Evolutionary conservation across 2,888 invertebrate genomes (phyloP).

Genomic region (Andrena minutula): DNA sequence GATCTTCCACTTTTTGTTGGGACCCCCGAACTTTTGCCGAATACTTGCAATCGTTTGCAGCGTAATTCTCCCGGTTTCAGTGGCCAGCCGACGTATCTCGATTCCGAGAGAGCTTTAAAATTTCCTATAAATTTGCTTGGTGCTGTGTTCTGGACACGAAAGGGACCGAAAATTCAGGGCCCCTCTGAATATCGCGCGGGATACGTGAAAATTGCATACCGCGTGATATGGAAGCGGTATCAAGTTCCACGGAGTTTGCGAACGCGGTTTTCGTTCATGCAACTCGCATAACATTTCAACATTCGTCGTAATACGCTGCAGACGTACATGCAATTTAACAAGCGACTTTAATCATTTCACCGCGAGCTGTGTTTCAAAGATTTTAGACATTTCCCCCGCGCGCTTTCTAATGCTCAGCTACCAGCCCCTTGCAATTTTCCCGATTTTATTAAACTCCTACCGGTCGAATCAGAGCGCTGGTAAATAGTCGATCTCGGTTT

Average conservation of each 20-base stretch:
- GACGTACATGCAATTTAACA: neutral
- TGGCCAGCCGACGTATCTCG: neutral
- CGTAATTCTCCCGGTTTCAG: neutral
- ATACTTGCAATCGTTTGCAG: neutral
- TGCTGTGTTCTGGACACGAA: too few relatives aligned
- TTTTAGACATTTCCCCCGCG: neutral
- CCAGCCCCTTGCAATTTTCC: neutral
- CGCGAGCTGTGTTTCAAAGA: neutral
- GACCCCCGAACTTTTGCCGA: neutral
- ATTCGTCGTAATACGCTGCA: neutral
- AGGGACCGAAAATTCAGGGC: too few relatives aligned
- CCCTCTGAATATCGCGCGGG: neutral
- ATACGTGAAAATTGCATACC: neutral
- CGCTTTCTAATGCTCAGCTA: neutral
- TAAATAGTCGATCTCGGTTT: neutral
- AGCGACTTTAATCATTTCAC: neutral
- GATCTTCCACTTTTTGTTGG: conserved; percentile 5
- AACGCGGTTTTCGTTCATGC: conserved; percentile 27
- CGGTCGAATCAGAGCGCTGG: neutral
- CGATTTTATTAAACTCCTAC: neutral
- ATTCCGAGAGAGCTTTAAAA: neutral
- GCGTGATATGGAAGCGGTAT: too few relatives aligned
- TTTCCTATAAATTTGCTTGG: neutral
- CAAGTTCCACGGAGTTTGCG: conserved; percentile 2
- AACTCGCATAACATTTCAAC: too few relatives aligned